These are phyloP conservation scores for Eira barbara DNA, from an alignment of 2,113 vertebrate species.

Conservation along the genomic window DNA sequence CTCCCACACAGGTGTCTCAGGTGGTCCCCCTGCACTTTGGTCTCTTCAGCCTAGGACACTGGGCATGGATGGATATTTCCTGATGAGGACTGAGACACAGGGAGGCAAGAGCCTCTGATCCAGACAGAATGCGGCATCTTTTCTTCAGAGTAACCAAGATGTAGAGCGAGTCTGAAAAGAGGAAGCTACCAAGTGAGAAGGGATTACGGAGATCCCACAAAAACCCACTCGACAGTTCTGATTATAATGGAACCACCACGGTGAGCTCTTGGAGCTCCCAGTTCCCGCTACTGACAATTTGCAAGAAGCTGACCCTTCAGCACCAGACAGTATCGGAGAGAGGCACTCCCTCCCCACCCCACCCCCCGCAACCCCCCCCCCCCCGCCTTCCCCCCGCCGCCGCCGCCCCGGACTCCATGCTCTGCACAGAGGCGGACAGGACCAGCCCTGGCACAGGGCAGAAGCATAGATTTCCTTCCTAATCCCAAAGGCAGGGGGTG, in stretches of 20 bases:
- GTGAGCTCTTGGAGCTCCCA: neutral
- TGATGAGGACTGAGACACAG: neutral
- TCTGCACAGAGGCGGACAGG: neutral
- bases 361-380: no score
- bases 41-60: neutral
- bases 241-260: neutral
- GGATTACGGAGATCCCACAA: neutral
- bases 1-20: rapidly evolving
- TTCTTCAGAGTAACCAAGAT: neutral
- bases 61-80: neutral
- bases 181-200: neutral
- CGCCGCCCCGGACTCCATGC: rapidly evolving
- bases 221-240: neutral
- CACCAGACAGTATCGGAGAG: neutral
- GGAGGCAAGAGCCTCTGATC: neutral
- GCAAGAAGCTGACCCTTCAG: neutral
- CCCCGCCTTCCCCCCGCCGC: no score
- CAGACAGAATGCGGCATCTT: neutral
- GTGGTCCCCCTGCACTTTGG: rapidly evolving
- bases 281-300: neutral
- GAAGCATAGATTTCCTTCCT: neutral
- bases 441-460: neutral
- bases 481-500: neutral
- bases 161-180: neutral
- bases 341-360: rapidly evolving